These are phyloP conservation scores for Chloebia gouldiae DNA, from an alignment of 2,113 vertebrate genomes.

Conservation along the genomic window DNA sequence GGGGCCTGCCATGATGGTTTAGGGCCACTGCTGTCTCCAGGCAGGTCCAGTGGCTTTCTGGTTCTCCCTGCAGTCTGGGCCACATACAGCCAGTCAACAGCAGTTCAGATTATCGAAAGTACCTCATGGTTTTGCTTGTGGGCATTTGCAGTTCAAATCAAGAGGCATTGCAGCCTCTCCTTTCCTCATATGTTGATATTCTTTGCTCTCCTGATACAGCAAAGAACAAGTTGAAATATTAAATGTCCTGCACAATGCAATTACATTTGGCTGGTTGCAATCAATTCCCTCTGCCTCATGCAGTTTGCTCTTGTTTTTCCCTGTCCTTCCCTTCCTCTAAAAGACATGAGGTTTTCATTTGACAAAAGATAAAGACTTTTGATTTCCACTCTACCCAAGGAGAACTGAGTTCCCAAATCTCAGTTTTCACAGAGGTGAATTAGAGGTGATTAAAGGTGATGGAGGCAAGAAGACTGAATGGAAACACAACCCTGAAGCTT, in stretches of 20 bases:
- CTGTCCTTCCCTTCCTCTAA: neutral
- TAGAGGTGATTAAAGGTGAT: neutral
- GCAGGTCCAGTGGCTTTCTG: neutral
- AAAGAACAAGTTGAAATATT: slow-evolving; percentile 49
- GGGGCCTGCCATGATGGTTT: neutral
- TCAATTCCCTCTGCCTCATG: slow-evolving; percentile 26
- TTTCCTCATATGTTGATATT: slow-evolving; percentile 22
- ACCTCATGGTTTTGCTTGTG: neutral
- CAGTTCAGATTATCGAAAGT: neutral
- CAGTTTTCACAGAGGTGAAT: neutral
- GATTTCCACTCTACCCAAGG: neutral
- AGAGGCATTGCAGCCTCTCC: neutral
- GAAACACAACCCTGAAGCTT: neutral
- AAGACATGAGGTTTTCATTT: neutral
- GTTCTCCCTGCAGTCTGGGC: neutral
- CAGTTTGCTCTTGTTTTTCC: neutral
- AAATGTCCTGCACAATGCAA: slow-evolving; percentile 48
- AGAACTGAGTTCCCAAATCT: neutral
- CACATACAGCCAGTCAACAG: neutral
- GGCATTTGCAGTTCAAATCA: slow-evolving; percentile 46
- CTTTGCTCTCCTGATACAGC: slow-evolving; percentile 9
- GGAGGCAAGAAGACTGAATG: neutral
- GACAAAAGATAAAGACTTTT: neutral
- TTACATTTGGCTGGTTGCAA: slow-evolving; percentile 49
- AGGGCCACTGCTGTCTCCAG: neutral